phyloP scores from a whole-genome alignment of 2,888 invertebrate genomes.

The Hydriomena furcata region DNA sequence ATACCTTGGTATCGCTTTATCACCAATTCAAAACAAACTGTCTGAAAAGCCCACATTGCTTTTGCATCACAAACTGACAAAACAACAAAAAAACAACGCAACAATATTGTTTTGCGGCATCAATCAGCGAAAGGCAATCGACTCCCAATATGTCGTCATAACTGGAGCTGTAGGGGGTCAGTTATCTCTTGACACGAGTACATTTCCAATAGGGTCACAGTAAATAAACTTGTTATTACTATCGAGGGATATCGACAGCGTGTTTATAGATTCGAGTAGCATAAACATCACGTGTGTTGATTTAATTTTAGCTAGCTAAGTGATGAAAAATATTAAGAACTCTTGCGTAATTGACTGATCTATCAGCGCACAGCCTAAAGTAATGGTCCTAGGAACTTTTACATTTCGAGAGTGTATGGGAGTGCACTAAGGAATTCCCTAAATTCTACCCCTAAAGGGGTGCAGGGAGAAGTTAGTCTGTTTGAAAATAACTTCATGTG shows the following conservation, averaged over 20 bases:
- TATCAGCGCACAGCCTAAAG: too few species aligned
- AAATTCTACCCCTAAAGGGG: too few species aligned
- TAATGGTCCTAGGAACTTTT: too few species aligned
- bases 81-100: conserved; percentile 34
- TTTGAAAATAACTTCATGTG: too few species aligned
- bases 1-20: too few species aligned
- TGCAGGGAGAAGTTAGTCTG: too few species aligned
- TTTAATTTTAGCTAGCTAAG: too few species aligned
- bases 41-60: too few species aligned
- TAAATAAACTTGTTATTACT: conserved; percentile 44
- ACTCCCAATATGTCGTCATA: conserved; percentile 59
- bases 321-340: too few species aligned
- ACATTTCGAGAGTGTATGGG: too few species aligned
- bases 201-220: conserved; percentile 66
- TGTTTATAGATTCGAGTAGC: not conserved
- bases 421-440: too few species aligned
- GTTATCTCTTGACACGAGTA: conserved; percentile 66
- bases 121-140: conserved; percentile 49
- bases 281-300: not conserved
- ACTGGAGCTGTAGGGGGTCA: conserved; percentile 67
- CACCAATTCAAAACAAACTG: conserved; percentile 19
- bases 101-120: conserved; percentile 35
- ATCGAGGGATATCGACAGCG: conserved; percentile 5
- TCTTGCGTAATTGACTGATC: too few species aligned
- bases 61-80: conserved; percentile 42